Evolutionary conservation across 2,888 invertebrate genomes (phyloP).

Genomic region (Apoderus coryli): DNA sequence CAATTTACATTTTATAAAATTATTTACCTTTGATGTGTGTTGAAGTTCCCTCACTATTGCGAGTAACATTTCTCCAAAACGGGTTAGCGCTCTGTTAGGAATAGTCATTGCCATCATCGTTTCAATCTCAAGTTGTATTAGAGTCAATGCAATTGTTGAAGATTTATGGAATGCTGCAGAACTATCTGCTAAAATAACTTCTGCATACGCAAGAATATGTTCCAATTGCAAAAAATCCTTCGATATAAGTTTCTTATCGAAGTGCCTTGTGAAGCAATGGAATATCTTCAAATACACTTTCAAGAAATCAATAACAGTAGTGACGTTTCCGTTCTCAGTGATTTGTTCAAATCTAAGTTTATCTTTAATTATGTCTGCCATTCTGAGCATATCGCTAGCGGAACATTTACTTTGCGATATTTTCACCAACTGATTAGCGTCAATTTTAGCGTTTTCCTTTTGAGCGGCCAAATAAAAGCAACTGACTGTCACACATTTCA

Average conservation of each 20-base stretch:
- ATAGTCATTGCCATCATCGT: slow-evolving; percentile 22
- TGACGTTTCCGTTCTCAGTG: slow-evolving; percentile 42
- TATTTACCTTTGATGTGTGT: slow-evolving; percentile 52
- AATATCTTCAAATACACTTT: slow-evolving; percentile 50
- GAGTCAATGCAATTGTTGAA: slow-evolving; percentile 61
- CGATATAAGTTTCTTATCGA: slow-evolving; percentile 10
- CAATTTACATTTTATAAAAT: not conserved
- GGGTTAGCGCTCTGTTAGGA: slow-evolving; percentile 21
- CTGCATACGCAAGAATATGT: too few relatives aligned
- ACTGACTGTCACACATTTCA: slow-evolving; percentile 76
- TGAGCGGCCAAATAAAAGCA: slow-evolving; percentile 73
- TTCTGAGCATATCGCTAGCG: slow-evolving; percentile 68
- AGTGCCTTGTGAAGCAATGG: slow-evolving; percentile 26
- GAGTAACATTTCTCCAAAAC: slow-evolving; percentile 39
- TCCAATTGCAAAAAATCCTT: too few relatives aligned
- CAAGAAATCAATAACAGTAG: slow-evolving; percentile 50
- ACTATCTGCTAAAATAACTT: slow-evolving; percentile 62
- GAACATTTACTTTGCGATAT: slow-evolving; percentile 66
- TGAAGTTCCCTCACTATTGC: slow-evolving; percentile 60
- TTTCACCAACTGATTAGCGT: slow-evolving; percentile 52
- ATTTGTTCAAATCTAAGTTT: slow-evolving; percentile 47
- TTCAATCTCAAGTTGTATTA: slow-evolving; percentile 60
- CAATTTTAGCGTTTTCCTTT: slow-evolving; percentile 43
- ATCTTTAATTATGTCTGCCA: slow-evolving; percentile 67
- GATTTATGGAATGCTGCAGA: slow-evolving; percentile 58